Evolutionary conservation across 2,113 vertebrate genomes (phyloP), one percentile per base, ranked within the genome.

Genomic region (Zapornia atra): DNA sequence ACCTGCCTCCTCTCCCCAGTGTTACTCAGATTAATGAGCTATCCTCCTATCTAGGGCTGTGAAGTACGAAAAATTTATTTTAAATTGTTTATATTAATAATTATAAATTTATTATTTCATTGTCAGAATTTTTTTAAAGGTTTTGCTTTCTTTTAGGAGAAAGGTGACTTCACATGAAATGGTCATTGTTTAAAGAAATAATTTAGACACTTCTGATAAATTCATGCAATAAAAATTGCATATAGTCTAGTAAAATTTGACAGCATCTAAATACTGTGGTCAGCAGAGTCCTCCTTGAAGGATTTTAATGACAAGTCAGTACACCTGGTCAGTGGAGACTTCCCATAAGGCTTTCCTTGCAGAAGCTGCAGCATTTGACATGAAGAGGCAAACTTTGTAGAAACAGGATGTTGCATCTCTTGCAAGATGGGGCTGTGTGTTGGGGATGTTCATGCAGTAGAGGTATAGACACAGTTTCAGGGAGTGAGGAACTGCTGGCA

Each of bases 351-450:
- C 60, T 86, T 80, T 54, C 40, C 70, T 80, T 80, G 40, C 8
- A 19, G 56, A 76, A 87, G 26, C 18, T 91, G 53, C 25, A 22
- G 28, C 3, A 31, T 85, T 91, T 72, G 66, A 48, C 17, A 44
- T 0, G 0, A 26, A 34, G 4, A 9, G 20, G 46, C 63, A 82
- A 33, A 82, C 34, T 51, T 59, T 26, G 21, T 26, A 36, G 20
- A 48, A 15, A 29, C 13, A 28, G 59, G 25, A 34, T 64, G 36
- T 69, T 68, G 48, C 3, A 29, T 31, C 33, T 82, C 40, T 69
- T 21, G 11, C 7, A 8, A 48, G 48, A 24, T 0, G 0, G 20
- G 29, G 6, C 46, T 40, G 16, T 38, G 31, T 0, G 0, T 2
- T 44, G 14, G 16, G 4, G 10, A 18, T 53, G 33, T 31, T 42